phyloP scores from a whole-genome alignment of 2,113 vertebrate genomes.

The Melanerpes aurifrons region DNA sequence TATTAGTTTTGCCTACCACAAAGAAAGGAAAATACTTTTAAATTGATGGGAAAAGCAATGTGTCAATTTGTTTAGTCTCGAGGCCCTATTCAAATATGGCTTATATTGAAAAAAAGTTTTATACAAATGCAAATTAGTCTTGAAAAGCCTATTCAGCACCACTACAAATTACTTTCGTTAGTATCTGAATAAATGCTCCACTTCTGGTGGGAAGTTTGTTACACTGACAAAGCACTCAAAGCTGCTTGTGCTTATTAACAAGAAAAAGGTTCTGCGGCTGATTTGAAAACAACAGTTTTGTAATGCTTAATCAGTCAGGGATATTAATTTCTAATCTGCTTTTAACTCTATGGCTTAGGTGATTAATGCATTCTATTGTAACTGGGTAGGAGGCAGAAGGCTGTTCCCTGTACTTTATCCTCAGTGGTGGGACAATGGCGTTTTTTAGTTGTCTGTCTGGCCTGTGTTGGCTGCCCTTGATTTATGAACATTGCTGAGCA shows the following conservation, averaged over 20 bases:
- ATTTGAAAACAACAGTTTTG: conserved; percentile 16
- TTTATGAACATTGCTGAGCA: not conserved
- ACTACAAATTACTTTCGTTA: conserved; percentile 35
- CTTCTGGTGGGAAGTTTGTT: conserved; percentile 14
- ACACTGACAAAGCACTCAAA: not conserved
- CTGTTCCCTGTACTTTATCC: not conserved
- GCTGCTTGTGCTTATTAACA: conserved; percentile 2
- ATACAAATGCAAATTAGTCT: conserved; percentile 19
- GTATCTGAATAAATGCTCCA: conserved; percentile 28
- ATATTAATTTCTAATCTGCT: conserved; percentile 11
- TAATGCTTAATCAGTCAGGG: not conserved
- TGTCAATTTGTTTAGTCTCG: conserved; percentile 27
- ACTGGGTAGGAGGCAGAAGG: not conserved
- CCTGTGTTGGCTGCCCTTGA: not conserved
- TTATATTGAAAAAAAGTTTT: conserved; percentile 17
- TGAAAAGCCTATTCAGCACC: conserved; percentile 41
- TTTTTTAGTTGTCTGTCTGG: not conserved
- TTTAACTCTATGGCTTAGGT: not conserved
- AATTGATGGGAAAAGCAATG: not conserved
- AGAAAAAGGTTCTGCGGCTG: not conserved
- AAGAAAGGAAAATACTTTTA: conserved; percentile 8
- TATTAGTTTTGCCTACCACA: not conserved
- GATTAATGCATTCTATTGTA: not conserved
- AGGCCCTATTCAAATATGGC: conserved; percentile 4
- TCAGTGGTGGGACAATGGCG: not conserved